Conservation (phyloP, 2,888 invertebrate genomes). For the Geophilus truncorum region DNA sequence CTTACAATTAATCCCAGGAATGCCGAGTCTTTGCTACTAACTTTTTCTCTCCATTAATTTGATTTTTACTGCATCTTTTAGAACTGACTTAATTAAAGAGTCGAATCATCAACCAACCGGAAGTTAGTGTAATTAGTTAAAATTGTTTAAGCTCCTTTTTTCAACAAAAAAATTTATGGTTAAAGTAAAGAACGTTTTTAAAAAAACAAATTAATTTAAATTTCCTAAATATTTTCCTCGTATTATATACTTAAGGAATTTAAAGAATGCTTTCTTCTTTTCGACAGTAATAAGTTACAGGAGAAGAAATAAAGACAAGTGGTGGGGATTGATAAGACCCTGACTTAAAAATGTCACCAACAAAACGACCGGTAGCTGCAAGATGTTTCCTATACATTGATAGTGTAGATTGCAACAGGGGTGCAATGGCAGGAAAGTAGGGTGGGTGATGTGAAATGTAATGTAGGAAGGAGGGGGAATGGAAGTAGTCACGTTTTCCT, state of each 20-base stretch:
- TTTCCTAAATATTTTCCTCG: too few relatives aligned
- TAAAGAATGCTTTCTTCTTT: background rate
- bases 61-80: background rate
- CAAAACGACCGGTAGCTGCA: background rate
- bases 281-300: too few relatives aligned
- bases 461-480: background rate
- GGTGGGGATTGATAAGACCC: background rate
- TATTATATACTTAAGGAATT: too few relatives aligned
- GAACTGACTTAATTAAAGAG: background rate
- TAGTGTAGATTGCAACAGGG: background rate
- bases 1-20: background rate
- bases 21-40: background rate
- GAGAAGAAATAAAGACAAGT: background rate
- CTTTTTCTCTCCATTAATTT: background rate
- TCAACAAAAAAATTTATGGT: background rate
- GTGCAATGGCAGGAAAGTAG: background rate
- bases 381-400: background rate
- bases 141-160: background rate
- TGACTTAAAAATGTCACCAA: conserved; percentile 10
- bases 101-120: background rate
- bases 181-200: background rate
- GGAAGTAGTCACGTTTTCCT: background rate
- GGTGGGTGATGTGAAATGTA: background rate
- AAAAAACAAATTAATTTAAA: too few relatives aligned
- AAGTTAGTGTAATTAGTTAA: background rate